Evolutionary conservation across 2,113 vertebrate genomes (phyloP).

Genomic region (Hyperopisus bebe): DNA sequence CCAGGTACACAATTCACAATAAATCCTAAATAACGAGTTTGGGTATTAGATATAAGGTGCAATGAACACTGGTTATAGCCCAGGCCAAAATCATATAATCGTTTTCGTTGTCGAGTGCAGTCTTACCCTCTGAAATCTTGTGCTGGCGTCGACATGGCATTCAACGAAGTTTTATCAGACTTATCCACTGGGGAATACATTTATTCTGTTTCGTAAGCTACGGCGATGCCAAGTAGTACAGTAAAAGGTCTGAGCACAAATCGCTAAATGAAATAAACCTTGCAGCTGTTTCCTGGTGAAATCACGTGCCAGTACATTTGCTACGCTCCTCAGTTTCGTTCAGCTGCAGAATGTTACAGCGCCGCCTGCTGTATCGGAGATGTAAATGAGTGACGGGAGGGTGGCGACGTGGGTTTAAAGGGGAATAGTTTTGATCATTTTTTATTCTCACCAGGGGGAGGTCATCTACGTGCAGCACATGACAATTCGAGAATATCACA

Average conservation of each 20-base stretch:
- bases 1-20: too few relatives aligned
- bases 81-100: neutral
- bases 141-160: conserved; percentile 36
- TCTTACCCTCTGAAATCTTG: conserved; percentile 55
- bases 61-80: neutral
- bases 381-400: neutral
- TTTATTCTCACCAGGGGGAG: neutral
- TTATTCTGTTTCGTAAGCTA: neutral
- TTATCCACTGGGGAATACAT: conserved; percentile 48
- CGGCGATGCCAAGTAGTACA: neutral
- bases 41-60: neutral
- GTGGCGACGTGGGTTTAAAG: neutral
- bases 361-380: neutral
- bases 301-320: neutral
- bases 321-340: neutral
- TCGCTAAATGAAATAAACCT: neutral
- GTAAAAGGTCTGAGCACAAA: neutral
- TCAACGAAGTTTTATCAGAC: conserved; percentile 37
- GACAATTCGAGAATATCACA: neutral
- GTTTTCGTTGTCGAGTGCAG: neutral
- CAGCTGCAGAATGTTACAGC: neutral
- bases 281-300: neutral
- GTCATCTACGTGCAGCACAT: neutral
- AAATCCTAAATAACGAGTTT: neutral
- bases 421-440: neutral